Percentiles rank a stretch among this genome's conserved stretches.
phyloP scores from a whole-genome alignment of 2,797 vertebrate genomes.

The Clarias fuscus region DNA sequence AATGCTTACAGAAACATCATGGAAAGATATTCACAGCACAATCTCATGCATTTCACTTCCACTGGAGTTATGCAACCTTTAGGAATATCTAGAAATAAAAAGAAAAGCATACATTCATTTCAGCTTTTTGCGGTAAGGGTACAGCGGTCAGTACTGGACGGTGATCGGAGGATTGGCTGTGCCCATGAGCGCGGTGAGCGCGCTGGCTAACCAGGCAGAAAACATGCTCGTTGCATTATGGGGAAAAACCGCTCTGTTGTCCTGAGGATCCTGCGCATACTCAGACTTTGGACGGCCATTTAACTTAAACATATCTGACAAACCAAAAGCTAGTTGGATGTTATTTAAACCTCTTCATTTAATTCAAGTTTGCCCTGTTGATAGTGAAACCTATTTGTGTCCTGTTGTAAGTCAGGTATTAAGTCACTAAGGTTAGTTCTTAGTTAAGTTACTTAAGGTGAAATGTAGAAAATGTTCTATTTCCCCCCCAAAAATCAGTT shows the following conservation, averaged over 20 bases:
- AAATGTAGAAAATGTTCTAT: no score
- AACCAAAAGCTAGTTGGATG: background rate
- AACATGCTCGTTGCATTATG: background rate
- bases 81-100: conserved; percentile 56
- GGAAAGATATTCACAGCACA: conserved; percentile 23
- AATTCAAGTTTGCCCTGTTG: background rate
- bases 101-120: conserved; percentile 62
- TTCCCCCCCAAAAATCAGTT: no score
- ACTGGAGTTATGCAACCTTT: conserved; percentile 50
- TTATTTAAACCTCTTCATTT: background rate
- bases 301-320: background rate
- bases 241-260: background rate
- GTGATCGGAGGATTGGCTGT: background rate
- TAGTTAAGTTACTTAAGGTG: no score
- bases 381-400: background rate
- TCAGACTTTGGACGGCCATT: background rate
- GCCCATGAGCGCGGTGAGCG: conserved; percentile 2
- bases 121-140: conserved; percentile 42
- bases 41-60: conserved; percentile 32
- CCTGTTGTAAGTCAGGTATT: no score
- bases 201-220: conserved; percentile 22
- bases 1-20: conserved; percentile 15
- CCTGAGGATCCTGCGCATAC: background rate
- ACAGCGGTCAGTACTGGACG: background rate
- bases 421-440: no score